Evolutionary conservation across 23 tunicate species (phyloP).

Genomic region (Oikopleura vanhoeffeni): DNA sequence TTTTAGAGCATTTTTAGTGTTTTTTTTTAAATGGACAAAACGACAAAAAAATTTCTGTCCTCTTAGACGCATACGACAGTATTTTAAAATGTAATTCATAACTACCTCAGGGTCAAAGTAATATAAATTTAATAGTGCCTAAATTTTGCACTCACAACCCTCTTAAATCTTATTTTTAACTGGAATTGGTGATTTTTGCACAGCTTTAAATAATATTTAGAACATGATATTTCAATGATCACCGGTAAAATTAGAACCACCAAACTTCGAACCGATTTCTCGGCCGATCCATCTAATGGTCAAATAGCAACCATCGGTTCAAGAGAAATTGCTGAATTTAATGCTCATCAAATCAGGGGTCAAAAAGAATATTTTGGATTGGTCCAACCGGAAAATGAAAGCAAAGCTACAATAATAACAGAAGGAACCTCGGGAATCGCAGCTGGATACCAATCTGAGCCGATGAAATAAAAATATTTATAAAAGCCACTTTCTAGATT

Average conservation of each 20-base stretch:
- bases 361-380: neutral
- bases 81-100: no score
- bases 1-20: no score
- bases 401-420: neutral
- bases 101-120: no score
- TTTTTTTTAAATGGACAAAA: no score
- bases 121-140: no score
- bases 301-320: neutral
- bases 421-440: no score
- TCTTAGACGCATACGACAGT: no score
- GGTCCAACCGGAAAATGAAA: neutral
- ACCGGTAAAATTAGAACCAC: neutral
- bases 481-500: no score
- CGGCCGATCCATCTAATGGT: neutral
- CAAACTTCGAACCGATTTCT: neutral
- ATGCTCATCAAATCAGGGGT: neutral
- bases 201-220: neutral
- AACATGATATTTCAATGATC: neutral
- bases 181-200: neutral
- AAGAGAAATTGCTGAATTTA: neutral
- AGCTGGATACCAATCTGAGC: no score
- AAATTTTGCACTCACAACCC: no score
- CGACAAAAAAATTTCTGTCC: no score
- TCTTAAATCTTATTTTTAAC: neutral
- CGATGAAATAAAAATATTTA: no score